Evolutionary conservation across 2,113 vertebrate species (phyloP).

Genomic region (Daphoenositta chrysoptera): DNA sequence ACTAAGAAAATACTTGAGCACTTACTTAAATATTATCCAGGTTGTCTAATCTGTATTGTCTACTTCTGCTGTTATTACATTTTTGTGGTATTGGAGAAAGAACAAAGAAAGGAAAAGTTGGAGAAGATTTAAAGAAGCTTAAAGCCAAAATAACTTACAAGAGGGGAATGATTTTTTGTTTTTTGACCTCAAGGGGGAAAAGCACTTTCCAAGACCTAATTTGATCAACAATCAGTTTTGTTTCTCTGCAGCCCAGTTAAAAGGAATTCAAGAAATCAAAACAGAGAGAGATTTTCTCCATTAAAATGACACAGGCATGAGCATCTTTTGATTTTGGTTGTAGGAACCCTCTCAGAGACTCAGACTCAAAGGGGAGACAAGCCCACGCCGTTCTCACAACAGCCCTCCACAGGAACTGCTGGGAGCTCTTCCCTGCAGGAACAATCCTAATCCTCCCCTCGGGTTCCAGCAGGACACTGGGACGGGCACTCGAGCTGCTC

Average conservation of each 20-base stretch:
- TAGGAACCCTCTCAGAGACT: background rate
- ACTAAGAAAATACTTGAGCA: background rate
- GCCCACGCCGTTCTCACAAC: background rate
- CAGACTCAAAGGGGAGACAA: background rate
- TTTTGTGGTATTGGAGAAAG: constrained; percentile 60
- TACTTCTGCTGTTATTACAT: constrained; percentile 53
- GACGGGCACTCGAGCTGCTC: background rate
- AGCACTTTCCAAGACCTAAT: constrained; percentile 59
- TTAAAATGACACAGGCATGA: constrained; percentile 10
- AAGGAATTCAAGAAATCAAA: constrained; percentile 63
- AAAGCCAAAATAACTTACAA: constrained; percentile 26
- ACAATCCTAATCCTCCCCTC: background rate
- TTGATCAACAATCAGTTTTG: constrained; percentile 68
- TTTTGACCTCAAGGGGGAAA: constrained; percentile 36
- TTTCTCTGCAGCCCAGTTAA: constrained; percentile 31
- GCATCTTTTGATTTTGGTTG: background rate
- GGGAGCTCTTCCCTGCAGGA: background rate
- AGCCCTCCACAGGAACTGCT: background rate
- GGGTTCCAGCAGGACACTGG: background rate
- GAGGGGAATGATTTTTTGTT: background rate
- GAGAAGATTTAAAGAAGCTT: constrained; percentile 37
- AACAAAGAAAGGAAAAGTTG: constrained; percentile 46
- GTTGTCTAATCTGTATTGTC: constrained; percentile 51
- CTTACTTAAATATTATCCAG: constrained; percentile 14
- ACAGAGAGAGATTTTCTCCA: constrained; percentile 23